Evolutionary conservation across 1,140 invertebrate species (phyloP).

Genomic region (Macrosteles quadrilineatus): DNA sequence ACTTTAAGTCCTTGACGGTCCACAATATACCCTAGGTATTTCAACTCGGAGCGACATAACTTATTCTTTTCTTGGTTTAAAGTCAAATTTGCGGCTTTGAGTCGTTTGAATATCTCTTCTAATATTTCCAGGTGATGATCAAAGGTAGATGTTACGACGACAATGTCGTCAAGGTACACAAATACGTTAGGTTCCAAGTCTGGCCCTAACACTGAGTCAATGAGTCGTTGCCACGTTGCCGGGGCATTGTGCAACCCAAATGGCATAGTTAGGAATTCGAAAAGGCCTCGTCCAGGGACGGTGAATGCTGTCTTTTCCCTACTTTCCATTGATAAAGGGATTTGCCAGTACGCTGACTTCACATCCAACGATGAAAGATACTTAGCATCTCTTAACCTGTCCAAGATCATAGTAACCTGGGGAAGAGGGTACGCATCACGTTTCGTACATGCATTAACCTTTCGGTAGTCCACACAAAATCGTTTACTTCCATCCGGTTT

Average conservation of each 20-base stretch:
- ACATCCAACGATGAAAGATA: not conserved
- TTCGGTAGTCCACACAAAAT: not conserved
- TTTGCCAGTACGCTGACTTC: not conserved
- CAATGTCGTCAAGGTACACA: not conserved
- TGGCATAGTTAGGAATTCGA: no score
- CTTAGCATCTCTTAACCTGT: not conserved
- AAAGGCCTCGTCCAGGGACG: not conserved
- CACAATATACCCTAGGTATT: not conserved
- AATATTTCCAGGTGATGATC: not conserved
- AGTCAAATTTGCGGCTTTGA: not conserved
- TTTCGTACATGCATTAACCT: not conserved
- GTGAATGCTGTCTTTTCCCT: not conserved
- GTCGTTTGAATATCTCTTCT: not conserved
- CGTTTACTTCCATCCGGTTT: no score
- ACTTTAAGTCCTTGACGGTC: not conserved
- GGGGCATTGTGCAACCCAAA: no score
- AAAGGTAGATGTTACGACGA: not conserved
- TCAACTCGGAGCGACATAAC: not conserved
- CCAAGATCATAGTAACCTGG: not conserved
- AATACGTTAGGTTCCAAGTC: not conserved
- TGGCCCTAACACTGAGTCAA: not conserved
- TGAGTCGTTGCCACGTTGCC: not conserved
- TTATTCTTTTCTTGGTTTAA: not conserved
- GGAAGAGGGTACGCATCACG: not conserved
- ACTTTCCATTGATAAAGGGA: not conserved